Evolutionary conservation across 2,113 vertebrate genomes (phyloP).

Genomic region (Cyanistes caeruleus): DNA sequence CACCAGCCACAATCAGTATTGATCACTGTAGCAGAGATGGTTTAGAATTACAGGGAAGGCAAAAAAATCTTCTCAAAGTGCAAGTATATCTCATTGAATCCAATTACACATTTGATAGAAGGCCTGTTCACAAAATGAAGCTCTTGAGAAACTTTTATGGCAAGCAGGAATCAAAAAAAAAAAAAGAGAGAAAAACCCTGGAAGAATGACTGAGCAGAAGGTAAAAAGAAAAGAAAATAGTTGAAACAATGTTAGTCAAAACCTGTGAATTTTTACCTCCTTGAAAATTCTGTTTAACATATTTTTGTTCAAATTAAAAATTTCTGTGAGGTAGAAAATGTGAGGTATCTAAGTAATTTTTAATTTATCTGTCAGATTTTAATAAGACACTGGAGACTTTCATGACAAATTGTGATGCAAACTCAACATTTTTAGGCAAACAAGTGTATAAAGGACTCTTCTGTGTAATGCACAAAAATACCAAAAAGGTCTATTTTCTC

Average conservation of each 20-base stretch:
- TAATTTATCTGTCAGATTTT: neutral
- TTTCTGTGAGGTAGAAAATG: neutral
- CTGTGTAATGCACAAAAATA: neutral
- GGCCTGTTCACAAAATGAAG: fast-evolving
- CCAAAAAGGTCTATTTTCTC: neutral
- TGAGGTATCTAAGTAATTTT: neutral
- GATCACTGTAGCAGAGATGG: neutral
- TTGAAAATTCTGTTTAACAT: neutral
- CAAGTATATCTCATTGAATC: neutral
- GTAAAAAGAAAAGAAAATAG: neutral
- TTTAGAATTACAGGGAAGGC: neutral
- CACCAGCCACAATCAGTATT: neutral
- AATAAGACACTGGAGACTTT: neutral
- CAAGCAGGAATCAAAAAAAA: neutral
- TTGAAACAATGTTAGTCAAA: neutral
- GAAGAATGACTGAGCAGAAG: neutral
- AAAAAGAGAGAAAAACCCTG: neutral
- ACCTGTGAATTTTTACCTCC: neutral
- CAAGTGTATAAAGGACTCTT: neutral
- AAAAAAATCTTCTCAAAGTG: neutral
- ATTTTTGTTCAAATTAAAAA: neutral
- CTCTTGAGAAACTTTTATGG: neutral
- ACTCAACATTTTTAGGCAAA: neutral
- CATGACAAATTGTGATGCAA: neutral
- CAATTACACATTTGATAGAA: neutral